phyloP scores from a whole-genome alignment of 2,888 invertebrate genomes.

The Podotricha telesiphe region DNA sequence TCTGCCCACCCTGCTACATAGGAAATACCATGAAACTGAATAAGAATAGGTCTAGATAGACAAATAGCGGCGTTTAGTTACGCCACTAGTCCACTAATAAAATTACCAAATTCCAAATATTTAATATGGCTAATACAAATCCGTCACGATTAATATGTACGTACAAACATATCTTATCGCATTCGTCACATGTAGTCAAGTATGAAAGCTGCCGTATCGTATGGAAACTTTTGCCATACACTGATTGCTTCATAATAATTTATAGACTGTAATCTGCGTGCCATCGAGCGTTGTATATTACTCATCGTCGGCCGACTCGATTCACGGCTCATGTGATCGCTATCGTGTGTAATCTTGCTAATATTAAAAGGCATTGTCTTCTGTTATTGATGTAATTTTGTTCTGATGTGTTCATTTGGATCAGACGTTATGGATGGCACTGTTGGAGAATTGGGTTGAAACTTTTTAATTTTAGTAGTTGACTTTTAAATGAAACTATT shows the following conservation, averaged over 20 bases:
- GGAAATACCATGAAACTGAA: too few species aligned
- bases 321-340: conserved; percentile 48
- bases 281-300: conserved; percentile 72
- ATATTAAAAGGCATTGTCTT: conserved; percentile 42
- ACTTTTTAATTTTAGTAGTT: neutral
- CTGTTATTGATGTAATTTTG: conserved; percentile 24
- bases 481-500: too few species aligned
- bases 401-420: conserved; percentile 17
- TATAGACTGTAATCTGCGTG: conserved; percentile 76
- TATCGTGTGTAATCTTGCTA: conserved; percentile 43
- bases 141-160: too few species aligned
- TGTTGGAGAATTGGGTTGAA: neutral
- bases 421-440: neutral
- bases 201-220: conserved; percentile 43
- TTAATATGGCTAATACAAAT: too few species aligned
- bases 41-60: too few species aligned
- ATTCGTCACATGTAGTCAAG: neutral
- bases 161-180: conserved; percentile 1
- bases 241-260: conserved; percentile 82
- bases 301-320: conserved; percentile 61
- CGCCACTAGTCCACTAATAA: too few species aligned
- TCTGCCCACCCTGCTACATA: too few species aligned
- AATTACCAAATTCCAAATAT: too few species aligned
- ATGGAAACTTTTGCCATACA: conserved; percentile 73
- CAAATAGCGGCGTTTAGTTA: too few species aligned